Evolutionary conservation across 92 coral and sea anemone species (phyloP).

Genomic region (Phenganax stokvisi): DNA sequence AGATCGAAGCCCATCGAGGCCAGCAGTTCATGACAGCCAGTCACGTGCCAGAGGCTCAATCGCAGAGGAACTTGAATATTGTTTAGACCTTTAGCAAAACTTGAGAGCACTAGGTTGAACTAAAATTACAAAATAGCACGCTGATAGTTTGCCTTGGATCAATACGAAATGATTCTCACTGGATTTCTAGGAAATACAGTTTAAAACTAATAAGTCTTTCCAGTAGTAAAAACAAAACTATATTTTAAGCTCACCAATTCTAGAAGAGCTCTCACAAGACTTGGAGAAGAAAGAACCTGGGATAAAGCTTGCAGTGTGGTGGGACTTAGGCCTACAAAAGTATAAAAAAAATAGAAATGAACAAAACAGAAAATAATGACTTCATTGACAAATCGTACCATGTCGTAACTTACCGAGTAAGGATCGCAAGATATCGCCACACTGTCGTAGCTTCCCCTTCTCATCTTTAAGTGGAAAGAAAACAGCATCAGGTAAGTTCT

Average conservation of each 20-base stretch:
- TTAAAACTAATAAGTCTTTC: background rate
- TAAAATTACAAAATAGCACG: background rate
- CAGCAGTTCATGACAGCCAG: constrained; percentile 95
- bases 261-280: constrained; percentile 68
- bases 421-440: constrained; percentile 81
- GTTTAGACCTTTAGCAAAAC: constrained; percentile 79
- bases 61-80: constrained; percentile 89
- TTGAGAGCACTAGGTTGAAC: constrained; percentile 83
- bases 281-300: constrained; percentile 62
- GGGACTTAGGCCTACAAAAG: constrained; percentile 79
- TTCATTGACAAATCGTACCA: background rate
- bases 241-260: constrained; percentile 49
- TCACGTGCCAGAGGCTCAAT: constrained; percentile 81
- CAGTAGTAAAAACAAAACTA: background rate
- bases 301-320: constrained; percentile 93
- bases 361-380: no score
- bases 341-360: background rate
- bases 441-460: constrained; percentile 56
- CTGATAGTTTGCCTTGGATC: background rate
- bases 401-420: constrained; percentile 55
- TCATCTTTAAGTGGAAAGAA: constrained; percentile 75
- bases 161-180: background rate
- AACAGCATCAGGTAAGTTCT: constrained; percentile 81
- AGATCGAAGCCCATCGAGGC: constrained; percentile 96
- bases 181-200: no score